Percentiles rank a stretch among this genome's conserved stretches.
Evolutionary conservation across 2,113 vertebrate genomes (phyloP).

Genomic region (Phalacrocorax carbo): DNA sequence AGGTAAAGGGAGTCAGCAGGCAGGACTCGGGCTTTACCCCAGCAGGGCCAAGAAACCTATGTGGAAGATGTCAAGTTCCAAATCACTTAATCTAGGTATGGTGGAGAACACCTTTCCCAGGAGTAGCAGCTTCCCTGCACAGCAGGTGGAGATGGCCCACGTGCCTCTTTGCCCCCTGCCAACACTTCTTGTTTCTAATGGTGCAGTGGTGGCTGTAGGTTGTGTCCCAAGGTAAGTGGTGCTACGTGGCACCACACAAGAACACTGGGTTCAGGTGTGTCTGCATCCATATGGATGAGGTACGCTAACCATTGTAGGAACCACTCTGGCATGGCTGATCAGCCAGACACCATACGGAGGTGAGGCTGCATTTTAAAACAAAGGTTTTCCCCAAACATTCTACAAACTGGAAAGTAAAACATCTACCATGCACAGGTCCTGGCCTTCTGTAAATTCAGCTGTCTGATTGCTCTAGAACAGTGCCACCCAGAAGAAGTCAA

Average conservation of each 20-base stretch:
- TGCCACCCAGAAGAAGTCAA: background rate
- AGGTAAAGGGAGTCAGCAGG: conserved; percentile 32
- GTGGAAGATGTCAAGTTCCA: too few relatives aligned
- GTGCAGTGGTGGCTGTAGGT: background rate
- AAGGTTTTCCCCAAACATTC: background rate
- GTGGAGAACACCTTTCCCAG: background rate
- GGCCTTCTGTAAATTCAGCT: background rate
- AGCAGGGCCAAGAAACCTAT: rapidly evolving
- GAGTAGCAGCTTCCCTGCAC: background rate
- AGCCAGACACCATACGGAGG: background rate
- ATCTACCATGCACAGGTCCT: background rate
- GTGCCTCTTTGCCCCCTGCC: background rate
- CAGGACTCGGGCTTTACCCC: background rate
- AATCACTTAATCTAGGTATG: rapidly evolving
- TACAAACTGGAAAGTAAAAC: background rate
- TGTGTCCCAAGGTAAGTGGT: background rate
- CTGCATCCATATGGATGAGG: background rate
- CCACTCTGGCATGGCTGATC: background rate
- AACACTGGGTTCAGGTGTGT: background rate
- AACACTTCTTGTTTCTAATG: background rate
- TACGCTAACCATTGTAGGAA: rapidly evolving
- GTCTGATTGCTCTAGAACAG: conserved; percentile 32
- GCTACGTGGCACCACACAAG: background rate
- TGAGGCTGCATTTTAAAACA: background rate
- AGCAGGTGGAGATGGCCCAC: rapidly evolving